Percentiles rank a stretch among this genome's conserved stretches.
Evolutionary conservation across 2,113 vertebrate species (phyloP).

Genomic region (Polyodon spathula): DNA sequence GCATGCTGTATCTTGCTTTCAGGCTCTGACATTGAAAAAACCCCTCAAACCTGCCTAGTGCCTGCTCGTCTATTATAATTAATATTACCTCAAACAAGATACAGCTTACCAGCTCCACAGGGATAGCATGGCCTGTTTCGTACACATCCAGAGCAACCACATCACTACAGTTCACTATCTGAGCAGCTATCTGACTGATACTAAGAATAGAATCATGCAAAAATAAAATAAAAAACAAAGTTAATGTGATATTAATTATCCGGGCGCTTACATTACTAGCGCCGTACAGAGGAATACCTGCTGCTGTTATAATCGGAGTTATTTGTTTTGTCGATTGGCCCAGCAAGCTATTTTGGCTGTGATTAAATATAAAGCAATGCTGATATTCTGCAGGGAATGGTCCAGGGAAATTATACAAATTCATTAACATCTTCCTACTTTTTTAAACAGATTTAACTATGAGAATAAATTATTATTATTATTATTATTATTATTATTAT

Average conservation of each 20-base stretch:
- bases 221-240: not conserved
- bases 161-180: not conserved
- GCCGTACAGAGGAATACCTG: not conserved
- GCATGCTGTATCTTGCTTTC: too few species aligned
- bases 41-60: not conserved
- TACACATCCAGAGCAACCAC: not conserved
- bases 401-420: not conserved
- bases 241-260: slow-evolving; percentile 1
- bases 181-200: not conserved
- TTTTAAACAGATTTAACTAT: too few species aligned
- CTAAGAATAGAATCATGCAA: not conserved
- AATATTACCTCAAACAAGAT: too few species aligned
- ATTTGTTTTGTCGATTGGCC: slow-evolving; percentile 3
- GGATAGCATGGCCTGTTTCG: too few species aligned
- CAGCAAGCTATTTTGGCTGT: not conserved
- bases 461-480: too few species aligned
- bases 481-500: too few species aligned
- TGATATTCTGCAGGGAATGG: not conserved
- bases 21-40: not conserved
- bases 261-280: not conserved
- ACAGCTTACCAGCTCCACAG: too few species aligned
- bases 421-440: not conserved
- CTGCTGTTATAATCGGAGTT: not conserved
- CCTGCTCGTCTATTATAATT: not conserved
- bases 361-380: slow-evolving; percentile 1